These are phyloP conservation scores for Ceyx erithaca DNA, from an alignment of 2,797 vertebrate species.

Conservation along the genomic window DNA sequence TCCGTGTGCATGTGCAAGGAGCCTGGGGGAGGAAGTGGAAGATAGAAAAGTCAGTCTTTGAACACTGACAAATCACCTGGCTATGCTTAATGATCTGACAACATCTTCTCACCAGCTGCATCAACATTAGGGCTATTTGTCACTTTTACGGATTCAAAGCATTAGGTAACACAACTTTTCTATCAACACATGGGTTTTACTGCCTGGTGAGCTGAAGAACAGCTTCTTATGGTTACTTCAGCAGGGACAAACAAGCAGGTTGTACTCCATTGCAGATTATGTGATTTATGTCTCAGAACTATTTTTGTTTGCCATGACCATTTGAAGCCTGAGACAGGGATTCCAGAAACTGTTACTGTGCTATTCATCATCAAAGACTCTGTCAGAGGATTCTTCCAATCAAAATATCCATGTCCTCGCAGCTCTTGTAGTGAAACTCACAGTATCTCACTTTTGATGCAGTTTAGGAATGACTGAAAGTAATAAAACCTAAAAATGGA, in stretches of 20 bases:
- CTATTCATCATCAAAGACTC: neutral
- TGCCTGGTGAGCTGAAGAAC: constrained; percentile 24
- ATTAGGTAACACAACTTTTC: constrained; percentile 30
- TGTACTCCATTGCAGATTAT: neutral
- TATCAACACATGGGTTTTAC: constrained; percentile 9
- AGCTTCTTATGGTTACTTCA: neutral
- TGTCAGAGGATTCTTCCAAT: neutral
- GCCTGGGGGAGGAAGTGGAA: constrained; percentile 11
- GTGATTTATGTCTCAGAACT: neutral
- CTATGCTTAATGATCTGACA: constrained; percentile 40
- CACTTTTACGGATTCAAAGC: constrained; percentile 23
- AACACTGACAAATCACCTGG: constrained; percentile 31
- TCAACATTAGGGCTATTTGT: constrained; percentile 6
- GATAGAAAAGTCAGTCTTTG: neutral
- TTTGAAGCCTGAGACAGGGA: neutral
- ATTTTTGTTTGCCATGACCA: neutral
- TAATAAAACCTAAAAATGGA: neutral
- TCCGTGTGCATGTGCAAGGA: neutral
- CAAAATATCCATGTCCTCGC: neutral
- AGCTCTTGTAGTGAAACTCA: neutral
- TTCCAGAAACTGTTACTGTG: neutral
- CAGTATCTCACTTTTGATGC: neutral
- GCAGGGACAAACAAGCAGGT: neutral
- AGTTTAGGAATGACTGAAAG: neutral
- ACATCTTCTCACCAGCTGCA: constrained; percentile 11